Evolutionary conservation across 2,113 vertebrate genomes (phyloP).

Genomic region (Nesogale talazaci): DNA sequence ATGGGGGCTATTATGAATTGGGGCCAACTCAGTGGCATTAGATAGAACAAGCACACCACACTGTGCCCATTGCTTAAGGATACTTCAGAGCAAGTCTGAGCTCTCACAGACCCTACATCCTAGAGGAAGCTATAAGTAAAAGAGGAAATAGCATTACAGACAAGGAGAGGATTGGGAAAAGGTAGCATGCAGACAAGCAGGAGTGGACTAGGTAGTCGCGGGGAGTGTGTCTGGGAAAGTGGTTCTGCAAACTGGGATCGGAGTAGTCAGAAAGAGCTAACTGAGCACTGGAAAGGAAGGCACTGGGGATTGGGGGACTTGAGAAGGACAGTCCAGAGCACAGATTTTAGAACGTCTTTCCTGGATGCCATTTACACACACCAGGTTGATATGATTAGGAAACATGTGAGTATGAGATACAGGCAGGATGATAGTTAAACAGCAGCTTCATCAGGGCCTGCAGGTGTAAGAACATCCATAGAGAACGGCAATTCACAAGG

Average conservation of each 20-base stretch:
- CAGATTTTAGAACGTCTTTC: fast-evolving
- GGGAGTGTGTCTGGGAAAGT: fast-evolving
- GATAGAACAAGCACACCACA: background rate
- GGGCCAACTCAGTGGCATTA: background rate
- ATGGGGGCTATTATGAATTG: background rate
- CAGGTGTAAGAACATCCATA: fast-evolving
- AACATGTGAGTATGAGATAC: fast-evolving
- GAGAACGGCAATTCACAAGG: fast-evolving
- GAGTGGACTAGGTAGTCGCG: background rate
- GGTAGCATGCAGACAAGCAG: fast-evolving
- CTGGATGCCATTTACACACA: fast-evolving
- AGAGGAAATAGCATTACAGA: fast-evolving
- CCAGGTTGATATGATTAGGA: fast-evolving
- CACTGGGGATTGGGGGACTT: fast-evolving
- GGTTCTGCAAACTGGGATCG: fast-evolving
- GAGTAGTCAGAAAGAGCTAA: background rate
- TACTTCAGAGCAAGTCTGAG: background rate
- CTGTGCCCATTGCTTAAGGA: background rate
- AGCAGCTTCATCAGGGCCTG: fast-evolving
- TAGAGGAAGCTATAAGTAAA: background rate
- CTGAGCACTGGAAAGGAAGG: fast-evolving
- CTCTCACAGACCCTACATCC: fast-evolving
- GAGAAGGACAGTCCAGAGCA: background rate
- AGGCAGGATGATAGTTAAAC: too few relatives aligned
- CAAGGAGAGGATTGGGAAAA: fast-evolving